Base-by-base conservation (phyloP, 2,113 vertebrate species). In the Trochalopteron elliotii region DNA sequence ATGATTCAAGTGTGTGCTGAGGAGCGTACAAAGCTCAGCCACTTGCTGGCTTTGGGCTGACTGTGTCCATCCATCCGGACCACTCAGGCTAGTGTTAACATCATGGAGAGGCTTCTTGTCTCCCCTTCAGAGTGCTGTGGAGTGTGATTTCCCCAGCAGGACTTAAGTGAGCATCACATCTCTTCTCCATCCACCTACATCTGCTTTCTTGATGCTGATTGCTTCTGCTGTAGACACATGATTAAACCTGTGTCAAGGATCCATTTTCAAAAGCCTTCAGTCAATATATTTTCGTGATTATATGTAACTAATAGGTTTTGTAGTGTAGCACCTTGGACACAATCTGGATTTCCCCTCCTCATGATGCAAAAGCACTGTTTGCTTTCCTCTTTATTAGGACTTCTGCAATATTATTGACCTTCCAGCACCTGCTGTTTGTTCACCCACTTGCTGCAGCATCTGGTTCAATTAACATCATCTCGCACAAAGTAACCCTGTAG, bases 381-480 rank as follows among this genome's bases (percentile, higher is more conserved):
- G 68, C 83, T 94, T 81, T 93, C 50, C 68, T 74, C 55, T 74
- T 42, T 50, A 33, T 39, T 59, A n/a, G 42, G 47, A 50, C 30
- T 89, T 76, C 60, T 33, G 3, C 35, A 67, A 27, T 20, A 2
- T 45, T 85, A 83, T 21, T 70, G 86, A 65, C 47, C 50, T 85
- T 64, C 53, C 75, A 90, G 49, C 88, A 93, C 75, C 82, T 91
- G 95, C 67, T 93, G 39, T 91, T 91, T 78, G 61, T 60, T 50
- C 61, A 52, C 60, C 44, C 74, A 37, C 60, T 84, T 71, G 50
- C 80, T 59, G 65, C 56, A 94, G 61, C 90, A 69, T 63, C 84
- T 87, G 84, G 37, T 72, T 85, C 85, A 42, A 25, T 60, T 56
- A 72, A 40, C 24, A 30, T 21, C 44, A 44, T 14, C 47, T 64